Conservation (phyloP, 2,113 vertebrate species). For the Nerophis ophidion region DNA sequence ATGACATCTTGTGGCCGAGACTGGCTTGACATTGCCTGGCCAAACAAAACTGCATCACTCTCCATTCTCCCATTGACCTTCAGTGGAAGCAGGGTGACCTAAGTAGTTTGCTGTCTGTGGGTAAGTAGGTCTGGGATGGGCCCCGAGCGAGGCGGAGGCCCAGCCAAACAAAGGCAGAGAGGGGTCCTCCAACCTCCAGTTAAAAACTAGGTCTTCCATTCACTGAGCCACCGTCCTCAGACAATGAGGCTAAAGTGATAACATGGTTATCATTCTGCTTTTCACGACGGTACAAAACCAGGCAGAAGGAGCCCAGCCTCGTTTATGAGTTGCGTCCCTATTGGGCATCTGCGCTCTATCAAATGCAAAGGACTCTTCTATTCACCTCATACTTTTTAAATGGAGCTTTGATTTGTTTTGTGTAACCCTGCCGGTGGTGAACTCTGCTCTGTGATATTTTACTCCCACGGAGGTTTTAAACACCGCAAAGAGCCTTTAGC, state of each 20-base stretch:
- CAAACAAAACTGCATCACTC: neutral
- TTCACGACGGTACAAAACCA: neutral
- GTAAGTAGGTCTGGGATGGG: conserved; percentile 50
- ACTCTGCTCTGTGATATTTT: conserved; percentile 46
- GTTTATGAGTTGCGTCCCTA: conserved; percentile 9
- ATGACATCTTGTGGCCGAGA: neutral
- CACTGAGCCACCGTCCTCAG: conserved; percentile 27
- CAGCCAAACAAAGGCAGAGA: conserved; percentile 54
- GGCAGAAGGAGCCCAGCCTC: conserved; percentile 8
- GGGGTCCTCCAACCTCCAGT: conserved; percentile 50
- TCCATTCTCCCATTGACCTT: conserved; percentile 22
- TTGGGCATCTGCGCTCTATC: conserved; percentile 53
- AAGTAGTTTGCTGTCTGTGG: conserved; percentile 41
- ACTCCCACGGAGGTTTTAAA: conserved; percentile 34
- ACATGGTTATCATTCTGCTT: neutral
- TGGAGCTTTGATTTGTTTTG: conserved; percentile 49
- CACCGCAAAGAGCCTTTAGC: conserved; percentile 31
- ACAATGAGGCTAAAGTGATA: conserved; percentile 42
- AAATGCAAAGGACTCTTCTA: conserved; percentile 31
- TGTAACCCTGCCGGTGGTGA: conserved; percentile 42
- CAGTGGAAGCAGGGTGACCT: conserved; percentile 30
- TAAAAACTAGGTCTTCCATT: conserved; percentile 65
- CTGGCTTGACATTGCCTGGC: neutral
- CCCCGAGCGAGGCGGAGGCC: conserved; percentile 46
- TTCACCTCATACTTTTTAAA: conserved; percentile 45